Percentiles rank a stretch among this genome's conserved stretches.
phyloP scores from a whole-genome alignment of 1,140 invertebrate species.

The Palaemon carinicauda region DNA sequence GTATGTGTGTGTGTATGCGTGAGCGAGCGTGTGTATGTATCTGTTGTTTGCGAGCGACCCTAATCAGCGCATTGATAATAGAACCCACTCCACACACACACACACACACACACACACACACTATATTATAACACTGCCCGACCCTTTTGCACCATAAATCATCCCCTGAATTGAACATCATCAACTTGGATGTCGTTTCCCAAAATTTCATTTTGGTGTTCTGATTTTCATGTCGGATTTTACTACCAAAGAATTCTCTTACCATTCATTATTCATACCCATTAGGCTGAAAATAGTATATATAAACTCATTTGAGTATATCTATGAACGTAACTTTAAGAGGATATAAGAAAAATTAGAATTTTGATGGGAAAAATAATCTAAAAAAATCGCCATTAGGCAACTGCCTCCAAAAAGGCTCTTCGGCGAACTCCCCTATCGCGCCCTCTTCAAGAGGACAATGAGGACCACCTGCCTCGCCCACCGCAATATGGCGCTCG shows the following conservation, averaged over 20 bases:
- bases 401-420: background rate
- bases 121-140: background rate
- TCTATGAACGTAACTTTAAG: too few species aligned
- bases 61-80: slow-evolving; percentile 3
- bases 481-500: background rate
- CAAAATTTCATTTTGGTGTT: background rate
- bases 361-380: too few species aligned
- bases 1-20: too few species aligned
- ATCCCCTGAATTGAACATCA: slow-evolving; percentile 6
- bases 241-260: too few species aligned
- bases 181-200: background rate
- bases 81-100: background rate
- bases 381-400: background rate
- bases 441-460: background rate
- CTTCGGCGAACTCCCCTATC: background rate
- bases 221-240: too few species aligned
- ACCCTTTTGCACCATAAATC: background rate
- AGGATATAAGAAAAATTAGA: too few species aligned
- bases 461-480: background rate
- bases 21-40: background rate
- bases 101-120: too few species aligned
- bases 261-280: too few species aligned
- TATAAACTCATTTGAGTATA: too few species aligned
- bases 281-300: too few species aligned
- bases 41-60: background rate